phyloP scores from a whole-genome alignment of 2,888 invertebrate genomes.

The Thereva nobilitata region DNA sequence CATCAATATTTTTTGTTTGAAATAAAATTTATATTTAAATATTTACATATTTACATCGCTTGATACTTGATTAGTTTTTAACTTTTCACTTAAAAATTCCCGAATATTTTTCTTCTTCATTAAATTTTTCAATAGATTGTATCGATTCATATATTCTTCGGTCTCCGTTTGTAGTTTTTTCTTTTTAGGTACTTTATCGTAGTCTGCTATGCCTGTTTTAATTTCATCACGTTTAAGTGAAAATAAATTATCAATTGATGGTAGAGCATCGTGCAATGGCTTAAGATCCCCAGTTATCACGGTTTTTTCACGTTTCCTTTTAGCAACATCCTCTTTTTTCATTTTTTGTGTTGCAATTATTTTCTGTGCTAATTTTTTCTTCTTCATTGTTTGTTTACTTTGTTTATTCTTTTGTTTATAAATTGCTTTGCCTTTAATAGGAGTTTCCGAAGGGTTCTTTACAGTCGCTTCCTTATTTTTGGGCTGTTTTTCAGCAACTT shows the following conservation, averaged over 20 bases:
- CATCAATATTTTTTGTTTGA: too few relatives aligned
- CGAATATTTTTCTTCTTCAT: slow-evolving; percentile 53
- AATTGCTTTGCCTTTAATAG: too few relatives aligned
- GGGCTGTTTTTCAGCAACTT: too few relatives aligned
- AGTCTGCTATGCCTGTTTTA: slow-evolving; percentile 44
- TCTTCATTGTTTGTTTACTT: too few relatives aligned
- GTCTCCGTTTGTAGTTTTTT: slow-evolving; percentile 51
- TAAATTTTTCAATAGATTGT: slow-evolving; percentile 50
- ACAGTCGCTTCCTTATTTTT: too few relatives aligned
- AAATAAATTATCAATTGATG: slow-evolving; percentile 52
- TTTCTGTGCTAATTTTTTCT: slow-evolving; percentile 43
- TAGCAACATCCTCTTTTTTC: slow-evolving; percentile 50
- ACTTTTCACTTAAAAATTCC: slow-evolving; percentile 39
- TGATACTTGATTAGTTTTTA: not conserved
- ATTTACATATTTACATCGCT: not conserved
- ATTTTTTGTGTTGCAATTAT: slow-evolving; percentile 50
- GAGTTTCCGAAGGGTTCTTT: too few relatives aligned
- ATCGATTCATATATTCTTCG: slow-evolving; percentile 47
- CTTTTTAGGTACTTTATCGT: slow-evolving; percentile 40
- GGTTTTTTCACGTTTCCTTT: slow-evolving; percentile 48
- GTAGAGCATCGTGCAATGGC: slow-evolving; percentile 53
- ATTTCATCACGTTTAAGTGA: slow-evolving; percentile 46
- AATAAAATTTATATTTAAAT: too few relatives aligned
- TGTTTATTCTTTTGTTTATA: too few relatives aligned
- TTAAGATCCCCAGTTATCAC: slow-evolving; percentile 52